Evolutionary conservation across 1,140 invertebrate genomes (phyloP).

Genomic region (Brachionus asplanchnoidis): DNA sequence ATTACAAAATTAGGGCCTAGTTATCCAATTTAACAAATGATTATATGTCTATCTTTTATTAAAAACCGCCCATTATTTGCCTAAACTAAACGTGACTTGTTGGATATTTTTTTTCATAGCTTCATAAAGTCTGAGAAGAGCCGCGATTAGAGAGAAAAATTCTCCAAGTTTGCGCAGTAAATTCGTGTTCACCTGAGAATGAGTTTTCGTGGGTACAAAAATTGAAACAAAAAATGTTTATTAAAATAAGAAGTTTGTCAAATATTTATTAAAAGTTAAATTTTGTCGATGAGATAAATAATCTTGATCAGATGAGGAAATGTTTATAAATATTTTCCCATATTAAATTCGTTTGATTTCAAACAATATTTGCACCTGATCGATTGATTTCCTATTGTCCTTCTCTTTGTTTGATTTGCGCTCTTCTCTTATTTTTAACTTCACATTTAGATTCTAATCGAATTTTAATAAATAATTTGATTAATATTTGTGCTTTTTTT

Average conservation of each 20-base stretch:
- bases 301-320: conserved; percentile 7
- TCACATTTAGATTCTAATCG: conserved; percentile 32
- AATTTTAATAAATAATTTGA: conserved; percentile 26
- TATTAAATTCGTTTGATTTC: not conserved
- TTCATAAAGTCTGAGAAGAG: not conserved
- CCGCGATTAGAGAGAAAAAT: not conserved
- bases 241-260: conserved; percentile 2
- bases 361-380: conserved; percentile 33
- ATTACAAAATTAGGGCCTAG: not conserved
- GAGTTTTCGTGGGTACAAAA: not conserved
- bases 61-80: not conserved
- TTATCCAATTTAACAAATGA: not conserved
- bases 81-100: not conserved
- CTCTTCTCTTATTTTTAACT: not conserved
- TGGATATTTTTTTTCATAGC: not conserved
- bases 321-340: conserved; percentile 36
- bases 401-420: not conserved
- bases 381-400: conserved; percentile 1
- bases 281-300: conserved; percentile 8
- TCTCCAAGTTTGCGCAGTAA: not conserved
- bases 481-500: conserved; percentile 27
- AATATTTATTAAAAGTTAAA: conserved; percentile 11
- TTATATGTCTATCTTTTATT: not conserved
- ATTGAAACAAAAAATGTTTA: not conserved
- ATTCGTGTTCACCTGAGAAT: conserved; percentile 24